phyloP scores from a whole-genome alignment of 2,797 vertebrate genomes.

The Odontamblyopus rebecca region DNA sequence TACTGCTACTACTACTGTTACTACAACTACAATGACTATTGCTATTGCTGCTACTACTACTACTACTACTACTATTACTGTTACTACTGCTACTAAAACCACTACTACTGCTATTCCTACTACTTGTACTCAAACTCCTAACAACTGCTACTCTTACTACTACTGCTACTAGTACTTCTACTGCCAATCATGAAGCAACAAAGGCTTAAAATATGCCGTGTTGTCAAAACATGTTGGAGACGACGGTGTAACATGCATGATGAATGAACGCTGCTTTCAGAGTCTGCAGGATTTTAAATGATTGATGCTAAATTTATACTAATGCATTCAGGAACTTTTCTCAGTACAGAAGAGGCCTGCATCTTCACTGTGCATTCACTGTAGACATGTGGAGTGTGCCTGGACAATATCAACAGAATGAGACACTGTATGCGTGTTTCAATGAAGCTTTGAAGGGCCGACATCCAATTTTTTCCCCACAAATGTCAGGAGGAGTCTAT shows the following conservation, averaged over 20 bases:
- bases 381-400: conserved; percentile 18
- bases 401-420: conserved; percentile 9
- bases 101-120: no score
- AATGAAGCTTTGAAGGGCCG: neutral
- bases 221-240: neutral
- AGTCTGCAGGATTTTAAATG: conserved; percentile 41
- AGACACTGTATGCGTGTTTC: neutral
- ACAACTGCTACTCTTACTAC: neutral
- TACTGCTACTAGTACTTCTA: neutral
- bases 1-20: neutral
- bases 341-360: conserved; percentile 23
- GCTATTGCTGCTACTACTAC: neutral
- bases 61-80: neutral
- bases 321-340: conserved; percentile 31
- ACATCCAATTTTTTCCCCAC: no score
- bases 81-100: no score
- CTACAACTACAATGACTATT: neutral
- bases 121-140: no score
- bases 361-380: conserved; percentile 23
- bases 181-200: neutral
- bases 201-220: neutral
- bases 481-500: no score
- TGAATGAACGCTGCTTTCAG: conserved; percentile 37
- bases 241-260: conserved; percentile 4
- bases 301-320: conserved; percentile 43